phyloP scores from a whole-genome alignment of 2,113 vertebrate genomes.

The Cromileptes altivelis region DNA sequence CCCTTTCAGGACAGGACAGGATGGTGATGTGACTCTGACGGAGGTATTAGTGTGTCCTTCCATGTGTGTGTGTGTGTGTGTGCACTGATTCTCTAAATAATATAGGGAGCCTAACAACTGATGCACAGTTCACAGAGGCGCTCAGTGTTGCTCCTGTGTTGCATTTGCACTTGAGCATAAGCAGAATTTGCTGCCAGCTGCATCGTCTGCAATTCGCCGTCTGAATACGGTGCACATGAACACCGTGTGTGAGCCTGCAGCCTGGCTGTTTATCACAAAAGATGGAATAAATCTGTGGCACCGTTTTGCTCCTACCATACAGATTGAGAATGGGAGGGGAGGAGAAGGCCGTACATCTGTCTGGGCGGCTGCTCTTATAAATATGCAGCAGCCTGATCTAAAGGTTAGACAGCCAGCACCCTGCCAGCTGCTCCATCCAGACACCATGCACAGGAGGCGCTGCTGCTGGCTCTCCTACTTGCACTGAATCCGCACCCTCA shows the following conservation, averaged over 20 bases:
- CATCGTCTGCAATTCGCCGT: background rate
- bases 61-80: background rate
- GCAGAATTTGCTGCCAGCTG: background rate
- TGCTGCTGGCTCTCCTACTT: too few species aligned
- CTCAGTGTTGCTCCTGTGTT: background rate
- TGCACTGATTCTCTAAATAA: background rate
- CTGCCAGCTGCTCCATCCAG: constrained; percentile 64
- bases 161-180: background rate
- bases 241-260: background rate
- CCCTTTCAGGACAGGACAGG: background rate
- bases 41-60: too few species aligned
- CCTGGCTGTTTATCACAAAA: background rate
- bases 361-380: constrained; percentile 48
- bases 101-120: too few species aligned
- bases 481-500: too few species aligned
- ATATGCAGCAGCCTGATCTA: constrained; percentile 69
- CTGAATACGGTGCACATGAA: too few species aligned
- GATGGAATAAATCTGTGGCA: constrained; percentile 8
- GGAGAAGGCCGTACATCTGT: constrained; percentile 48
- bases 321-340: constrained; percentile 23
- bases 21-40: too few species aligned
- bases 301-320: constrained; percentile 25
- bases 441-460: background rate
- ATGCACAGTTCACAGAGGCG: too few species aligned
- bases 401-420: constrained; percentile 49